These are phyloP conservation scores for Brachionus manjavacas DNA, from an alignment of 1,140 invertebrate species.

Conservation along the genomic window DNA sequence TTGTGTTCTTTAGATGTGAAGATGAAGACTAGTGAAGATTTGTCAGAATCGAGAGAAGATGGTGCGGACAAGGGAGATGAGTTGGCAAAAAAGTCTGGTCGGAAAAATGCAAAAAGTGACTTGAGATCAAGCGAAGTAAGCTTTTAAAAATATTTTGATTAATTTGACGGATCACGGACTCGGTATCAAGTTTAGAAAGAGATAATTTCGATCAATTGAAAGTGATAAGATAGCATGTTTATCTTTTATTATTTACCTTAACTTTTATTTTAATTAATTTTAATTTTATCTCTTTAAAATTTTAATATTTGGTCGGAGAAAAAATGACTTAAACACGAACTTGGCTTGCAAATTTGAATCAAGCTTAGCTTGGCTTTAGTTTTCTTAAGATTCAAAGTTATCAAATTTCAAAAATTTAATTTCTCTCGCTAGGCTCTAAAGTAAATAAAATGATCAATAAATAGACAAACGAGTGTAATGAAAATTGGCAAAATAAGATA, in stretches of 20 bases:
- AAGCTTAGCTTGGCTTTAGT: neutral
- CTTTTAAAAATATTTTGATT: neutral
- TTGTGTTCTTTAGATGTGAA: neutral
- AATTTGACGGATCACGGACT: conserved; percentile 21
- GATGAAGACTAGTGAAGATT: neutral
- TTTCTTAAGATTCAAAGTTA: conserved; percentile 1
- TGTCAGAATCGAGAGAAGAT: neutral
- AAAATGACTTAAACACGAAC: conserved; percentile 28
- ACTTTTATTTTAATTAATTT: conserved; percentile 5
- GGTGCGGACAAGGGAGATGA: neutral
- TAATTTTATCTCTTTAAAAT: neutral
- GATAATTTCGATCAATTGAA: conserved; percentile 20
- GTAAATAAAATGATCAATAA: conserved; percentile 36
- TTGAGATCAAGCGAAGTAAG: conserved; percentile 3
- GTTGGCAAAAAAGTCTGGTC: neutral
- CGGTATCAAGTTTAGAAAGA: conserved; percentile 1
- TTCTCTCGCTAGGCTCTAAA: neutral
- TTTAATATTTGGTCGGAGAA: neutral
- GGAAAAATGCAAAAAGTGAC: neutral
- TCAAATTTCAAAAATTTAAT: conserved; percentile 39
- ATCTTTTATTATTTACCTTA: conserved; percentile 12
- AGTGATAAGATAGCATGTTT: conserved; percentile 6
- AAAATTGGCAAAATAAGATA: neutral
- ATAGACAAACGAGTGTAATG: neutral
- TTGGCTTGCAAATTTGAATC: neutral